These are phyloP conservation scores for Tragopan temminckii DNA, from an alignment of 2,797 vertebrate species.

Conservation along the genomic window DNA sequence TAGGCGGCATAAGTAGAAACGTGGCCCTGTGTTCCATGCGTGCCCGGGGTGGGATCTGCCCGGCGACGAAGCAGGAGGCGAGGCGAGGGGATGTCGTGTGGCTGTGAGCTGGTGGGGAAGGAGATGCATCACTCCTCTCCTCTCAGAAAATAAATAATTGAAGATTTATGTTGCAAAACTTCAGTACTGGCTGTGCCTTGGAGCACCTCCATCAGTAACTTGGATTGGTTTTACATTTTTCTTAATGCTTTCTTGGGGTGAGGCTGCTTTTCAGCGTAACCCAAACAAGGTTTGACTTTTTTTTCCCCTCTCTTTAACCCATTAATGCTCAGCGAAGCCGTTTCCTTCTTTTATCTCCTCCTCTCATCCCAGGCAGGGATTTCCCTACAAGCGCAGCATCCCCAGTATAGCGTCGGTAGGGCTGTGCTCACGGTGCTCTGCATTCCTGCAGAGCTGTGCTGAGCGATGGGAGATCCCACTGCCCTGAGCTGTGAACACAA, in stretches of 20 bases:
- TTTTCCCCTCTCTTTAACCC: accelerated
- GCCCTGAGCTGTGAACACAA: accelerated
- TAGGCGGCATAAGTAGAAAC: slow-evolving; percentile 67
- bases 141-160: slow-evolving; percentile 48
- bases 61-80: slow-evolving; percentile 46
- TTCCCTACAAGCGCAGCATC: background rate
- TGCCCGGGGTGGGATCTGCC: slow-evolving; percentile 59
- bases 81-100: background rate
- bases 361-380: background rate
- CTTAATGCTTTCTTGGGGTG: background rate
- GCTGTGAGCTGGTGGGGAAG: slow-evolving; percentile 21
- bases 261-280: background rate
- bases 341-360: background rate
- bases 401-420: accelerated
- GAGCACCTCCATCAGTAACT: slow-evolving; percentile 8
- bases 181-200: background rate
- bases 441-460: background rate
- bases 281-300: background rate
- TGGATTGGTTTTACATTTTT: slow-evolving; percentile 24
- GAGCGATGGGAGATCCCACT: background rate
- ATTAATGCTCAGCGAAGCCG: background rate
- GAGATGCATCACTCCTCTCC: slow-evolving; percentile 7
- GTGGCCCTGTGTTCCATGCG: slow-evolving; percentile 50
- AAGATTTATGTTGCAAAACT: slow-evolving; percentile 47
- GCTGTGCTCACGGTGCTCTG: background rate